Evolutionary conservation across 1,140 invertebrate species (phyloP), one percentile per base, ranked within the genome.

Genomic region (Hirudo medicinalis): DNA sequence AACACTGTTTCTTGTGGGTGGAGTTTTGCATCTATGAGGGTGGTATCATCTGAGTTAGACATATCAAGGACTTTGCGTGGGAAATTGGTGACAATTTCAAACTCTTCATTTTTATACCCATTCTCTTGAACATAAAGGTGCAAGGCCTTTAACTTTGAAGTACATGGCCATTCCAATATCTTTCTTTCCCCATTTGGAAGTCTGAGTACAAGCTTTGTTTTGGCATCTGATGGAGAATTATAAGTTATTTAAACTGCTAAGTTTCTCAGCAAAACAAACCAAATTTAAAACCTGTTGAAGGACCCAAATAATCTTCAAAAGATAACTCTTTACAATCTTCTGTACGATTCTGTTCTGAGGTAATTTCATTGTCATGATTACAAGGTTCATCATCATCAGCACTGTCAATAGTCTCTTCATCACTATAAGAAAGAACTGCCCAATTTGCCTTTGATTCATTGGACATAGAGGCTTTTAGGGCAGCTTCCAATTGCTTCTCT

Each of bases 51-150:
- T 66, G 74, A 73, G 68, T 82, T 78, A 72, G 83, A 76, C 36
- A 79, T 74, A 15, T 81, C 81, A 20, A 85, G 71, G 32, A 82
- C 77, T 66, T 80, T 75, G 22, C 81, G 76, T 20, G 84, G 84
- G 75, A 83, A 85, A 74, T 83, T 84, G 72, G 83, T 84, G 5
- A 85, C 79, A 36, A 85, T 76, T 77, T 85, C 84, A 76, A 80
- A 83, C n/a, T 78, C 76, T 54, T 82, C 79, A 69, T 75, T 76
- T 53, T 76, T 73, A 73, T 77, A 85, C 11, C 84, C 84, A 74
- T 81, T 76, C 67, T 78, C 77, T 54, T 73, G 74, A 32, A 82
- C 77, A 76, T 77, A 84, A 32, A 79, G 72, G 32, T 81, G 75
- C 67, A 85, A 74, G 63, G 83, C 82, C 81, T 80, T 77, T 32